A percentile compares a stretch with the other conserved stretches of the same genome.
phyloP scores from a whole-genome alignment of 2,113 vertebrate species.

The Echinops telfairi region DNA sequence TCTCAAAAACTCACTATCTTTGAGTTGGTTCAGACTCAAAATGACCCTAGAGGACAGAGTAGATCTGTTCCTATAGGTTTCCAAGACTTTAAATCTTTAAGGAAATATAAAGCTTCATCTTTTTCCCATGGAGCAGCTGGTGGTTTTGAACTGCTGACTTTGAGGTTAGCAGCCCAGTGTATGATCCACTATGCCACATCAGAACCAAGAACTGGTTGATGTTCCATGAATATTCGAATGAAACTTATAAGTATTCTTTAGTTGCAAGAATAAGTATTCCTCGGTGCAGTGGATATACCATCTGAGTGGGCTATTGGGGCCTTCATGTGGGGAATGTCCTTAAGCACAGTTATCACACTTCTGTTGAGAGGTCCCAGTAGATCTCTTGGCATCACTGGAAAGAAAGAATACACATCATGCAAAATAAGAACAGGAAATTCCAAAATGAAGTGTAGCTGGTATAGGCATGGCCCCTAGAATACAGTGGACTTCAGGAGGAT shows the following conservation, averaged over 20 bases:
- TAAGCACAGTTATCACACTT: background rate
- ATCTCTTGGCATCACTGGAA: background rate
- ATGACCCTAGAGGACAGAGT: no score
- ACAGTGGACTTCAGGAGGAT: background rate
- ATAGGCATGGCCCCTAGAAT: background rate
- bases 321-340: background rate
- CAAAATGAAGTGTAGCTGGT: background rate
- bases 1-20: no score
- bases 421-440: background rate
- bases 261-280: background rate
- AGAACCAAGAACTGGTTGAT: background rate
- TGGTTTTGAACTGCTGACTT: no score
- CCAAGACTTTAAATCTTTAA: background rate
- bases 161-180: no score
- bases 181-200: background rate
- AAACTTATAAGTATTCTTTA: constrained; percentile 15
- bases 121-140: no score
- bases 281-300: background rate
- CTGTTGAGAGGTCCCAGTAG: background rate
- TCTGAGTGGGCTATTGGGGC: background rate
- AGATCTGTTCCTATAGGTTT: no score
- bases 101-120: no score
- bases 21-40: no score
- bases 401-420: background rate
- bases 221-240: background rate